Evolutionary conservation across 2,113 vertebrate genomes (phyloP), one percentile per base, ranked within the genome.

Genomic region (Canis aureus): DNA sequence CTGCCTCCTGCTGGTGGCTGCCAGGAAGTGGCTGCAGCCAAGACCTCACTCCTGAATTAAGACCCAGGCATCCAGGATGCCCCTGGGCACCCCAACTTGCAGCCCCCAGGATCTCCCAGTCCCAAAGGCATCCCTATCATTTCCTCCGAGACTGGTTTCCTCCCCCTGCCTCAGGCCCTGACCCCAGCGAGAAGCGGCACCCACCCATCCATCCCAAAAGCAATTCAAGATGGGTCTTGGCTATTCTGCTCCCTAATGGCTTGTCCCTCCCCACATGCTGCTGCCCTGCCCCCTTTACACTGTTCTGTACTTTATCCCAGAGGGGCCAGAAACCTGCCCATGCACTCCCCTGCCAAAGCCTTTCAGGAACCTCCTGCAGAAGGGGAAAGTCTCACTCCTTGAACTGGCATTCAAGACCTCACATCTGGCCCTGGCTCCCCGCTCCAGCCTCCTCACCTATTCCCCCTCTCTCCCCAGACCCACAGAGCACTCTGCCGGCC

Each of bases 401-500:
- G 23, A 13, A 49, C 29, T 2, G 38, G 23, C 71, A n/a, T 3
- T 20, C 15, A 20, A 55, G 73, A n/a, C n/a, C 38, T 23, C 38
- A 69, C 13, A 10, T 49, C 57, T 62, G 62, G 11, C 32, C 49
- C 57, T 16, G 27, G 51, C 53, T n/a, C 20, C 51, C 8, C 5
- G 22, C 43, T 55, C n/a, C 35, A 60, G 79, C 71, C 94, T 79
- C 15, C 1, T 9, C 4, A 1, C 76, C 51, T 35, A 6, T 8
- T 3, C 12, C 16, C 8, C 57, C 67, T 9, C 22, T 19, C 19
- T 55, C 35, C 16, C 67, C 17, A 0, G 27, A 22, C 29, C 17
- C 38, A 64, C 0, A 5, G 32, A 53, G 20, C 16, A 11, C 71
- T 7, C 8, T n/a, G 11, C 23, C 2, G 0, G 43, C 43, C 23